Evolutionary conservation across 2,888 invertebrate species (phyloP).

Genomic region (Incurvaria masculella): DNA sequence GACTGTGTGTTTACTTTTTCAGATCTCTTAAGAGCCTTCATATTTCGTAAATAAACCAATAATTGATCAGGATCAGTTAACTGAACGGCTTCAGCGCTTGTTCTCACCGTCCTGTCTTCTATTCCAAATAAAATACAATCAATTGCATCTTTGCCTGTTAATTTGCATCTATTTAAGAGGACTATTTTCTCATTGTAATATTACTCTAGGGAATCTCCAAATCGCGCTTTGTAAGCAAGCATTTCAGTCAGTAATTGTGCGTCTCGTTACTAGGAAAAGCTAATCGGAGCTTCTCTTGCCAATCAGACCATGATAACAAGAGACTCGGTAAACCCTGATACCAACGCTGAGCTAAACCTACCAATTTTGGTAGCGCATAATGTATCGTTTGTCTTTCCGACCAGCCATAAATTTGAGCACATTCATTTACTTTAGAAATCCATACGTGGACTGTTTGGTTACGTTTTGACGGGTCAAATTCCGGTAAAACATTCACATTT

Average conservation of each 20-base stretch:
- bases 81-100: slow-evolving; percentile 7
- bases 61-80: slow-evolving; percentile 4
- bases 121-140: slow-evolving; percentile 12
- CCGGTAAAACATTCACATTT: too few relatives aligned
- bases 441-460: background rate
- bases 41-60: background rate
- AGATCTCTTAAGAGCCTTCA: too few relatives aligned
- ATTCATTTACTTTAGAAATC: background rate
- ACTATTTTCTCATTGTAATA: slow-evolving; percentile 12
- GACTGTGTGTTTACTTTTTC: too few relatives aligned
- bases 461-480: background rate
- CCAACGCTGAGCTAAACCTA: background rate
- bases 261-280: slow-evolving; percentile 19
- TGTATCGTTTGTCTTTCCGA: background rate
- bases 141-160: slow-evolving; percentile 11
- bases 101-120: slow-evolving; percentile 7
- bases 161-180: slow-evolving; percentile 10
- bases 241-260: slow-evolving; percentile 18
- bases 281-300: slow-evolving; percentile 16
- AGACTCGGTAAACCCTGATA: slow-evolving; percentile 14
- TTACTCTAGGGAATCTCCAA: slow-evolving; percentile 14
- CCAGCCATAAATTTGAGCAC: background rate
- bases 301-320: slow-evolving; percentile 18
- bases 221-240: slow-evolving; percentile 13
- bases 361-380: background rate